Evolutionary conservation across 2,113 vertebrate genomes (phyloP).

Genomic region (Pseudorasbora parva): DNA sequence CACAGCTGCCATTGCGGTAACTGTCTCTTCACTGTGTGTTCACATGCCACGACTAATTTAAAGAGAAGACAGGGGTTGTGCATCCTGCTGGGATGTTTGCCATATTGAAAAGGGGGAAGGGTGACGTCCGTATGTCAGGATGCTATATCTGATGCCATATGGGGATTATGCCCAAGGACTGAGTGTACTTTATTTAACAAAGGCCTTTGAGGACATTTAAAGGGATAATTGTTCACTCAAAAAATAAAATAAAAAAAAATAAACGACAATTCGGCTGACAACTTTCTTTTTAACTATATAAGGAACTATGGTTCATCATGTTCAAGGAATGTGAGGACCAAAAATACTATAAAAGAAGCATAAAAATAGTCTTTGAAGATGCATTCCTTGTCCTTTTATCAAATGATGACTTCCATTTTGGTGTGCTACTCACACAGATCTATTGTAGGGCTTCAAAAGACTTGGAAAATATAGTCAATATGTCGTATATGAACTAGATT

Average conservation of each 20-base stretch:
- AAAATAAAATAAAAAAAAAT: too few species aligned
- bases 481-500: background rate
- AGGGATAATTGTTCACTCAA: background rate
- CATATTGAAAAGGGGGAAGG: conserved; percentile 28
- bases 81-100: conserved; percentile 40
- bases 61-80: conserved; percentile 10
- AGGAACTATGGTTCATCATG: background rate
- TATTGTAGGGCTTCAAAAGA: background rate
- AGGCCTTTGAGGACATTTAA: conserved; percentile 12
- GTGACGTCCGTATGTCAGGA: conserved; percentile 18
- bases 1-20: conserved; percentile 56
- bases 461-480: background rate
- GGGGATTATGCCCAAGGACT: background rate
- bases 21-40: conserved; percentile 22
- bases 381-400: background rate
- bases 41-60: conserved; percentile 42
- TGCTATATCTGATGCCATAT: background rate
- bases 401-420: background rate
- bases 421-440: background rate
- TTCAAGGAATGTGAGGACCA: background rate
- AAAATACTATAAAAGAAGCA: background rate
- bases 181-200: conserved; percentile 14
- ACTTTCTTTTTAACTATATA: conserved; percentile 1
- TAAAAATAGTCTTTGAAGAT: background rate
- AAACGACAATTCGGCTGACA: background rate